Evolutionary conservation across 2,888 invertebrate species (phyloP).

Genomic region (Melanargia galathea): DNA sequence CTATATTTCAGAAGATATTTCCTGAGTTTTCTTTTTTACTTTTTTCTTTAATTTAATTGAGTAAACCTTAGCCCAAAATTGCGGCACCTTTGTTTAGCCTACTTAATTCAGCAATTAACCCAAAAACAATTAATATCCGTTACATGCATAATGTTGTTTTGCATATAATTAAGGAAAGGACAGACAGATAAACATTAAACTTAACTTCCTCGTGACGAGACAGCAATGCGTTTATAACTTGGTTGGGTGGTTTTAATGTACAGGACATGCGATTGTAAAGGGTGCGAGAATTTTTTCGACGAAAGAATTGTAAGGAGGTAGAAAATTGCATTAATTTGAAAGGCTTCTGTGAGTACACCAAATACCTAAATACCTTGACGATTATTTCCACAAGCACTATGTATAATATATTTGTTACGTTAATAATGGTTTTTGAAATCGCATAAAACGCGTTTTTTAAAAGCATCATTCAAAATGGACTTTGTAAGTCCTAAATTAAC

Average conservation of each 20-base stretch:
- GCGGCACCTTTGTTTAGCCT: conserved; percentile 12
- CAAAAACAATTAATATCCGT: conserved; percentile 51
- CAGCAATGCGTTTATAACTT: conserved; percentile 13
- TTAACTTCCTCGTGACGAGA: conserved; percentile 25
- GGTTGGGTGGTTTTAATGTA: conserved; percentile 10
- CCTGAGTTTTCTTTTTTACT: neutral
- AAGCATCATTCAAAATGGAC: no score
- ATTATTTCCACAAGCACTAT: no score
- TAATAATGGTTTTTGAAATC: no score
- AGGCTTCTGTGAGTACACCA: no score
- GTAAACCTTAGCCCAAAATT: neutral
- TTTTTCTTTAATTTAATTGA: neutral
- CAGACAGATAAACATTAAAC: conserved; percentile 18
- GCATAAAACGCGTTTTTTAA: no score
- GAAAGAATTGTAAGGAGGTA: no score
- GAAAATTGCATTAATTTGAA: no score
- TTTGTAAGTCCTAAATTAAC: no score
- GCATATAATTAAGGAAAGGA: conserved; percentile 18
- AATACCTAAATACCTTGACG: no score
- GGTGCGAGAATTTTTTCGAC: neutral
- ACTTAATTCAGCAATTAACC: conserved; percentile 29
- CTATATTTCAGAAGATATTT: no score
- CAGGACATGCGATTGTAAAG: neutral
- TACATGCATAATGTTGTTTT: conserved; percentile 43
- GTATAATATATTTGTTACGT: no score